These are phyloP conservation scores for Chelon labrosus DNA, from an alignment of 2,797 vertebrate species.

Conservation along the genomic window DNA sequence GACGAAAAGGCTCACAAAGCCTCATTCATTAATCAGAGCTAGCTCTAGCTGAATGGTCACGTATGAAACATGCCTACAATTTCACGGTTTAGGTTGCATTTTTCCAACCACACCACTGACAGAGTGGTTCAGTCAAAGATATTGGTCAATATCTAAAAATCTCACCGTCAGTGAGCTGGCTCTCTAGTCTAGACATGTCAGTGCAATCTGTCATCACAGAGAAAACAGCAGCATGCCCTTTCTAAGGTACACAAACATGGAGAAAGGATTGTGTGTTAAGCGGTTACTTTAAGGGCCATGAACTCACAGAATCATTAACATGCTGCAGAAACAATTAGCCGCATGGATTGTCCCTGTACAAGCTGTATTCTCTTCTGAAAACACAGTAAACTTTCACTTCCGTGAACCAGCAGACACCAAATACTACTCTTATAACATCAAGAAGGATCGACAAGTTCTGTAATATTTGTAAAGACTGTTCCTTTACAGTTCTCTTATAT, in stretches of 20 bases:
- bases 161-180: no score
- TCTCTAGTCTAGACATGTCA: not conserved
- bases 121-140: not conserved
- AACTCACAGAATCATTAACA: not conserved
- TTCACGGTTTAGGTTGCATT: not conserved
- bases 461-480: no score
- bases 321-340: not conserved
- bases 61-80: slow-evolving; percentile 26
- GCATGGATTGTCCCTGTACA: no score
- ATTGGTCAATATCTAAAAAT: no score
- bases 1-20: slow-evolving; percentile 57
- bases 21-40: slow-evolving; percentile 59
- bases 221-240: not conserved
- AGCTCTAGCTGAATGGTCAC: slow-evolving; percentile 9
- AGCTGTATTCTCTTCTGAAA: not conserved
- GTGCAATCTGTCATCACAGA: not conserved
- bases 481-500: no score
- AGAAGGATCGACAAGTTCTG: no score
- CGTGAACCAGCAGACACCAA: no score
- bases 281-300: not conserved
- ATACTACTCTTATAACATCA: no score
- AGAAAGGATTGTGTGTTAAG: not conserved
- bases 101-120: not conserved
- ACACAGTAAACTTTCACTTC: not conserved
- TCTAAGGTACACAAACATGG: not conserved